phyloP scores from a whole-genome alignment of 2,113 vertebrate species.

The Stercorarius parasiticus region DNA sequence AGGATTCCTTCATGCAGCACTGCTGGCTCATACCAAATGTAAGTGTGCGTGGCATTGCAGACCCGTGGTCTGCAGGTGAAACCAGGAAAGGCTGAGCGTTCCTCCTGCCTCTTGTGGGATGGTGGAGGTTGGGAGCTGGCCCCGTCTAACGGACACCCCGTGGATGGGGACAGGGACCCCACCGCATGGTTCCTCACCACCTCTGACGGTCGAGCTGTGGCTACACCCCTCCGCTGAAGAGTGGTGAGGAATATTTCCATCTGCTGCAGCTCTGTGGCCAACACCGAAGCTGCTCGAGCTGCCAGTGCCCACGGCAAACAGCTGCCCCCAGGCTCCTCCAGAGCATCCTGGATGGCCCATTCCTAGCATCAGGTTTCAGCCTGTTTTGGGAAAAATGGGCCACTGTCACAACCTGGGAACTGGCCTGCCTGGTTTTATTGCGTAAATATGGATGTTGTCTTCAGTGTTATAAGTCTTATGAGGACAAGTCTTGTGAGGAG shows the following conservation, averaged over 20 bases:
- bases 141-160: rapidly evolving
- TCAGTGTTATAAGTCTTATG: background rate
- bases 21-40: background rate
- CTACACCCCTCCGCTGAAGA: background rate
- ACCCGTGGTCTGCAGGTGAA: background rate
- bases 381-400: rapidly evolving
- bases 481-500: too few relatives aligned
- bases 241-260: rapidly evolving
- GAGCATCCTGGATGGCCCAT: too few relatives aligned
- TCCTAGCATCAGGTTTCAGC: background rate
- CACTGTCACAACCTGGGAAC: too few relatives aligned
- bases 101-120: background rate
- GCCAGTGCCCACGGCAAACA: rapidly evolving
- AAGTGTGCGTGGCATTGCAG: background rate
- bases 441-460: too few relatives aligned
- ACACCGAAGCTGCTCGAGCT: rapidly evolving
- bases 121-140: rapidly evolving
- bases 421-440: background rate
- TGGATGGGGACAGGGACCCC: background rate
- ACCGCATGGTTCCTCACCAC: rapidly evolving
- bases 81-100: rapidly evolving
- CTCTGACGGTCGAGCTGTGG: rapidly evolving
- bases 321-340: background rate
- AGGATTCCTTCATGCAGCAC: background rate
- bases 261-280: rapidly evolving